phyloP scores from a whole-genome alignment of 1,140 invertebrate species.

The Nautilus pompilius region DNA sequence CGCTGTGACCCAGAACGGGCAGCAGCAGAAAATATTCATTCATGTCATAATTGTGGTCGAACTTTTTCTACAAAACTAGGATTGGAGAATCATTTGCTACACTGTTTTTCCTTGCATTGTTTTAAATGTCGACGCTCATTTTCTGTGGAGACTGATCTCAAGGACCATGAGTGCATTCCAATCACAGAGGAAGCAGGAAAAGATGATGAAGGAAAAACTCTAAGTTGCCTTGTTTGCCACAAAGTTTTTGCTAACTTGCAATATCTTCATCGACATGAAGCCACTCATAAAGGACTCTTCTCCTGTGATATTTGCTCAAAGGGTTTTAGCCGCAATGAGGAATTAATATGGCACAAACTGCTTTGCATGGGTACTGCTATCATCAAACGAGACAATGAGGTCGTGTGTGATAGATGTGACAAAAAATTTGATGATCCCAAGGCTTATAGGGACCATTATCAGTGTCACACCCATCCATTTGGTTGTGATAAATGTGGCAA shows the following conservation, averaged over 20 bases:
- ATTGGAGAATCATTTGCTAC: conserved; percentile 31
- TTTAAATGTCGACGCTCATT: conserved; percentile 39
- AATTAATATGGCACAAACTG: conserved; percentile 34
- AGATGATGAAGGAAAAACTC: conserved; percentile 15
- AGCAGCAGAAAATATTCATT: conserved; percentile 33
- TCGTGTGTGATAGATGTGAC: conserved; percentile 36
- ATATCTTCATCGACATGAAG: conserved; percentile 38
- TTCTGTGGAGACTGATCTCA: conserved; percentile 28
- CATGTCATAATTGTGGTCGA: conserved; percentile 37
- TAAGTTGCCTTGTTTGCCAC: conserved; percentile 36
- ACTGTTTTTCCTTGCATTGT: conserved; percentile 36
- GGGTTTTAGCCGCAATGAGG: conserved; percentile 25
- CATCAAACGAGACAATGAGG: conserved; percentile 27
- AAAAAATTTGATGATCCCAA: conserved; percentile 32
- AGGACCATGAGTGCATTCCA: conserved; percentile 25
- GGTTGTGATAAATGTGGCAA: conserved; percentile 51
- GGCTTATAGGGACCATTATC: conserved; percentile 46
- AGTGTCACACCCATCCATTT: conserved; percentile 52
- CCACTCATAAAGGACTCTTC: conserved; percentile 29
- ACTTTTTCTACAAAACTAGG: conserved; percentile 33
- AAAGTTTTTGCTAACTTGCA: conserved; percentile 41
- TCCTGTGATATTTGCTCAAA: conserved; percentile 9
- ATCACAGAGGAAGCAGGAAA: background rate
- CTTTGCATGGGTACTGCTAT: conserved; percentile 23
- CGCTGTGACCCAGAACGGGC: conserved; percentile 40